Conservation (phyloP, 1,140 invertebrate genomes). For the Bombus terrestris region DNA sequence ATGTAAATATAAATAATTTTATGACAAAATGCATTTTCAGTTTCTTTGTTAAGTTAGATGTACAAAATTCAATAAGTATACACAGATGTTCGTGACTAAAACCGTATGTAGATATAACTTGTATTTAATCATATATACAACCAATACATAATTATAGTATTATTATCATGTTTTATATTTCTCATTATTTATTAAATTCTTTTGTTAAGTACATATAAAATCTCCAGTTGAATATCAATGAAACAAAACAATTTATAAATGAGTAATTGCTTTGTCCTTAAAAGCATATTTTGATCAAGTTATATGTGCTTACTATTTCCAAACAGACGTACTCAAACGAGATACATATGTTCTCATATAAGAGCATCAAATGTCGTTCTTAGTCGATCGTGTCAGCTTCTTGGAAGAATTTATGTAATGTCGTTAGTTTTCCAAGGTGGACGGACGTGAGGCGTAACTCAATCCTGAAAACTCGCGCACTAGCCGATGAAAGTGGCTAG, state of each 20-base stretch:
- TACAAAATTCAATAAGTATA: no score
- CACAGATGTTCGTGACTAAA: no score
- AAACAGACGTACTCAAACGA: background rate
- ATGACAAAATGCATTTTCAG: no score
- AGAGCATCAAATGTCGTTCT: background rate
- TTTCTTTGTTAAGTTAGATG: no score
- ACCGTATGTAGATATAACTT: no score
- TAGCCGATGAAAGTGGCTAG: slow-evolving; percentile 32
- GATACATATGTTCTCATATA: background rate
- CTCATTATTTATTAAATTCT: background rate
- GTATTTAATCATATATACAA: no score
- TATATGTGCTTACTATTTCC: no score
- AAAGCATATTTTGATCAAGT: background rate
- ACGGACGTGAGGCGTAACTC: slow-evolving; percentile 7
- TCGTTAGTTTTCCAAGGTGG: slow-evolving; percentile 25
- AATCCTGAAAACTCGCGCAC: slow-evolving; percentile 27
- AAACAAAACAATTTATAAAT: background rate
- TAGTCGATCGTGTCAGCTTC: background rate
- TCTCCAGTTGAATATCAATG: background rate
- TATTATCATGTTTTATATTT: background rate
- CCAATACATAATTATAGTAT: no score
- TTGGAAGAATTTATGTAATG: slow-evolving; percentile 6
- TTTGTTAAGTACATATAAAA: background rate
- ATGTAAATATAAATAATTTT: no score
- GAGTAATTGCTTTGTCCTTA: background rate